phyloP scores from a whole-genome alignment of 2,888 invertebrate genomes.

The Listrodromus nycthemerus region DNA sequence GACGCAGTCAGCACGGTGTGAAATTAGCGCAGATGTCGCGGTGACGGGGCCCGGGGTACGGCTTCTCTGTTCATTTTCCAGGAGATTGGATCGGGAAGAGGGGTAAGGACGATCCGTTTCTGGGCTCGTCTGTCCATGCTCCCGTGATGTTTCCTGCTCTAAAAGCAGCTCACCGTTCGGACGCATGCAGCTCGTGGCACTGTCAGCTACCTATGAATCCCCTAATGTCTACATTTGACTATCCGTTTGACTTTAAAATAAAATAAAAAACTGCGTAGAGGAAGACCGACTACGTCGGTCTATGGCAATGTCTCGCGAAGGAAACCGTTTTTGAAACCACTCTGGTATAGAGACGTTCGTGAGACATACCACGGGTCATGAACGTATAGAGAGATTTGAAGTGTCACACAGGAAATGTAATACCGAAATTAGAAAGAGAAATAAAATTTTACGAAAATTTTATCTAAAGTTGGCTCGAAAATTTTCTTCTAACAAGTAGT shows the following conservation, averaged over 20 bases:
- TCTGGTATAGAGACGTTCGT: too few relatives aligned
- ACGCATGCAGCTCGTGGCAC: slow-evolving; percentile 22
- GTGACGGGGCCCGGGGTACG: slow-evolving; percentile 80
- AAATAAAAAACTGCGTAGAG: not conserved
- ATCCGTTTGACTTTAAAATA: slow-evolving; percentile 60
- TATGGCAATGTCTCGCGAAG: too few relatives aligned
- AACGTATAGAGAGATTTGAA: too few relatives aligned
- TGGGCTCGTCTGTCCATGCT: slow-evolving; percentile 26
- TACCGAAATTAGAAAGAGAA: too few relatives aligned
- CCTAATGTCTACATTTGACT: slow-evolving; percentile 76
- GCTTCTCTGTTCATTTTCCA: slow-evolving; percentile 84
- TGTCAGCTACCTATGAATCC: slow-evolving; percentile 43
- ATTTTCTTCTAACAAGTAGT: too few relatives aligned
- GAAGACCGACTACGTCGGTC: too few relatives aligned
- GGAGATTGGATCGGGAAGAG: slow-evolving; percentile 82
- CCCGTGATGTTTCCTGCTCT: slow-evolving; percentile 35
- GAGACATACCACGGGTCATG: too few relatives aligned
- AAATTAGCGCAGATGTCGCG: slow-evolving; percentile 85
- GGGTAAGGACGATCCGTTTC: slow-evolving; percentile 67
- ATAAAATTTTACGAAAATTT: too few relatives aligned
- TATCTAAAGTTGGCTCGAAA: too few relatives aligned
- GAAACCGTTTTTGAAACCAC: too few relatives aligned
- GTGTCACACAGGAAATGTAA: too few relatives aligned
- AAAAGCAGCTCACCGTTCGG: slow-evolving; percentile 35
- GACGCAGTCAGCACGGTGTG: slow-evolving; percentile 82